Base-by-base conservation (phyloP, 2,113 vertebrate genomes). In the Corythaixoides concolor region DNA sequence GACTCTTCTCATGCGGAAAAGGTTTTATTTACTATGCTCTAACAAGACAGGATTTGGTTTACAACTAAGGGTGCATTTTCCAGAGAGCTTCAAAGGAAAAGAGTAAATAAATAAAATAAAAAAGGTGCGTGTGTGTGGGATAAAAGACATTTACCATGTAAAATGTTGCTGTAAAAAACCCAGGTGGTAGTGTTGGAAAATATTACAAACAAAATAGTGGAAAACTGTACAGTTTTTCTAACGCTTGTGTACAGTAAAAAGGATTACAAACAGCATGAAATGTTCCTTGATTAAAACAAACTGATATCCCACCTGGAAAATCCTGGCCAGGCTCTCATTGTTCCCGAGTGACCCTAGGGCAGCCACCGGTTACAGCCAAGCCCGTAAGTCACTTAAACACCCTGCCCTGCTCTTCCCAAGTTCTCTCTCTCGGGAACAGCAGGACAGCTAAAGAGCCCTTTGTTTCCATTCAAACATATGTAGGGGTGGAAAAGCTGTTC, bases 401-500 rank as follows among this genome's bases (percentile, higher is more conserved):
- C 33, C 59, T 49, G 81, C 59, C 56, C 8, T 12, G 55, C 85
- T 80, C 83, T 89, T 93, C 89, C 92, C 87, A 78, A 87, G 19
- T n/a, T 33, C 79, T 4, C 47, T 73, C 87, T 66, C 56, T 79
- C 2, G 5, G 95, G 83, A 97, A 69, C 0, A 0, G 35, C 17
- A 4, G 32, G 47, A 90, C 35, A 88, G 60, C 88, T 62, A 80
- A 95, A 97, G 68, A 45, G 45, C 77, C 90, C 94, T 95, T 97
- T 97, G 91, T 97, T 97, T 94, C 92, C 88, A 90, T 89, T 83
- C 89, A 88, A n/a, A 64, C 64, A 49, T 59, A 85, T 15, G 86
- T 23, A 96, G 62, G 94, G 79, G 39, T 88, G 75, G 94, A 91
- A 97, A 97, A 94, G 85, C 91, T 93, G 97, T 30, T 95, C 89